Percentiles rank a stretch among this genome's conserved stretches.
Evolutionary conservation across 30 jellyfish, hydroid and myxozoan species (phyloP).

Genomic region (Euphysa ruthae): DNA sequence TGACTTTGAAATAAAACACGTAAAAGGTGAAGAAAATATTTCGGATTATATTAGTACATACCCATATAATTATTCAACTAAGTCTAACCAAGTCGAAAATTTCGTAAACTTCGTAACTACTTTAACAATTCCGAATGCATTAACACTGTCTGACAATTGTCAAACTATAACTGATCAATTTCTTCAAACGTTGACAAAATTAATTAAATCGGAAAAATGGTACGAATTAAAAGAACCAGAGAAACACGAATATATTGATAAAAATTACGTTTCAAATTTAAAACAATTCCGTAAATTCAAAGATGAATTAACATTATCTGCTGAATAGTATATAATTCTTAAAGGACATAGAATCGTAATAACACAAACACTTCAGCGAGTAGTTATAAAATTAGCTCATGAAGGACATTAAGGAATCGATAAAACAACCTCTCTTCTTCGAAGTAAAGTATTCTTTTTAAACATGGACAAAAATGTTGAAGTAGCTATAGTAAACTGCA

Average conservation of each 20-base stretch:
- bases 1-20: background rate
- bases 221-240: background rate
- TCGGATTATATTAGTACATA: conserved; percentile 2
- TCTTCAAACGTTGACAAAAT: background rate
- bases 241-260: no score
- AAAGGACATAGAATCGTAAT: conserved; percentile 34
- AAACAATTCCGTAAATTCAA: conserved; percentile 2
- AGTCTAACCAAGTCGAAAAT: background rate
- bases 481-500: conserved; percentile 14
- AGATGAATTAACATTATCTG: background rate
- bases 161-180: background rate
- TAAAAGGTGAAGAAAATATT: background rate
- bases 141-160: background rate
- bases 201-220: background rate
- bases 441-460: conserved; percentile 45
- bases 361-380: conserved; percentile 16
- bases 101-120: background rate
- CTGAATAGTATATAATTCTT: conserved; percentile 20
- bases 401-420: conserved; percentile 47
- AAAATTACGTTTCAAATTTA: no score
- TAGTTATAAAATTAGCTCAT: conserved; percentile 33
- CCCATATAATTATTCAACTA: background rate
- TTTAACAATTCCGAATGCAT: background rate
- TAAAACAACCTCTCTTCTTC: conserved; percentile 27
- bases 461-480: conserved; percentile 24